Evolutionary conservation across 2,888 invertebrate genomes (phyloP).

Genomic region (Ctena decussata): DNA sequence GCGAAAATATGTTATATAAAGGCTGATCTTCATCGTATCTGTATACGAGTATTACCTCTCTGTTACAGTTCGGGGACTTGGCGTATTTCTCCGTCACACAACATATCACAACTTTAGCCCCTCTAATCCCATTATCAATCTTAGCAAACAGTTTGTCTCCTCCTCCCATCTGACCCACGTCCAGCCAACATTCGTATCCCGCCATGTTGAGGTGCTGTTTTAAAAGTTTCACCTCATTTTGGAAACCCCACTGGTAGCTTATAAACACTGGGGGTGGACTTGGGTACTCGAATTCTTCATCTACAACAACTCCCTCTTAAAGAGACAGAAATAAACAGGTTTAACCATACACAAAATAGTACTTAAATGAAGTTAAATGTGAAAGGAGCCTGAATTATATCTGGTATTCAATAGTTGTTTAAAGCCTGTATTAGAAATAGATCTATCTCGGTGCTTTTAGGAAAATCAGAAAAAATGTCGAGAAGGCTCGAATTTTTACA

Average conservation of each 20-base stretch:
- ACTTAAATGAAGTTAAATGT: no score
- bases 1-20: no score
- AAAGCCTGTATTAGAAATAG: no score
- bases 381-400: no score
- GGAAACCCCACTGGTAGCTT: conserved; percentile 84
- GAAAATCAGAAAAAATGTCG: no score
- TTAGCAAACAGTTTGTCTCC: conserved; percentile 85
- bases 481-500: no score
- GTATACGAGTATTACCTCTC: conserved; percentile 76
- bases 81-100: conserved; percentile 72
- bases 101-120: conserved; percentile 77
- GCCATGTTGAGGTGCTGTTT: conserved; percentile 83
- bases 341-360: no score
- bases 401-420: no score
- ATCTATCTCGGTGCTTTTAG: no score
- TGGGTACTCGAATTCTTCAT: conserved; percentile 71
- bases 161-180: conserved; percentile 86
- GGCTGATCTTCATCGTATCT: no score
- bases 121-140: conserved; percentile 83
- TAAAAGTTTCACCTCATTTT: conserved; percentile 83
- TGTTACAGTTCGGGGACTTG: conserved; percentile 85
- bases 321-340: neutral
- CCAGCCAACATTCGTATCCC: conserved; percentile 85
- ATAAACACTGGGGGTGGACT: conserved; percentile 71
- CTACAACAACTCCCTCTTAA: conserved; percentile 69